These are phyloP conservation scores for Tragelaphus oryx DNA, from an alignment of 2,797 vertebrate species.

Conservation along the genomic window DNA sequence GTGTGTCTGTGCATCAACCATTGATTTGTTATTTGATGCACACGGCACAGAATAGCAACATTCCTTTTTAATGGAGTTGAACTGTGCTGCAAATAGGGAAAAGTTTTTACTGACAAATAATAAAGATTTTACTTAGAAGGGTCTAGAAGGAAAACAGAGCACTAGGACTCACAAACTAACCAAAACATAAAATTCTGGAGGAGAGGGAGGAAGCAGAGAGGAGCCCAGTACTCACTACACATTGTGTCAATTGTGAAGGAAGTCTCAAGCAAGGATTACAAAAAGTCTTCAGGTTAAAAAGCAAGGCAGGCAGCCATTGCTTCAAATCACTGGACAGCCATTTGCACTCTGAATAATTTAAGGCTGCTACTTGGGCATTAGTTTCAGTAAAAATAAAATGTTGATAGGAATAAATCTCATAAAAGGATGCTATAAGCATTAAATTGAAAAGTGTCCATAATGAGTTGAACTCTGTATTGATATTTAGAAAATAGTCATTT, in stretches of 20 bases:
- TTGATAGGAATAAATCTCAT: not conserved
- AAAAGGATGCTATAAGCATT: not conserved
- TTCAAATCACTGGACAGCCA: not conserved
- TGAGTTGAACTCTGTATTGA: not conserved
- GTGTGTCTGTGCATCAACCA: conserved; percentile 10
- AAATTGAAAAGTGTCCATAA: not conserved
- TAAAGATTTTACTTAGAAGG: not conserved
- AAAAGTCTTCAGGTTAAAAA: not conserved
- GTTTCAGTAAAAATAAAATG: not conserved
- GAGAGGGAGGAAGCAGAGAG: not conserved
- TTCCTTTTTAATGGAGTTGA: conserved; percentile 46
- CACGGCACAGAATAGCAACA: conserved; percentile 42
- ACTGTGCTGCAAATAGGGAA: not conserved
- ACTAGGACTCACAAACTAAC: not conserved
- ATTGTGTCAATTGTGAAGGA: not conserved
- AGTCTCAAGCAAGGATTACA: not conserved
- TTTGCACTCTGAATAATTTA: not conserved
- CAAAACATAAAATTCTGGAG: not conserved
- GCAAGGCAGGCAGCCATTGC: not conserved
- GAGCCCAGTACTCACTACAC: not conserved
- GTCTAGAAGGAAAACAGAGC: not conserved
- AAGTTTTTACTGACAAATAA: conserved; percentile 39
- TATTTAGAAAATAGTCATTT: not conserved
- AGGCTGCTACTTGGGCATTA: not conserved
- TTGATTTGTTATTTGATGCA: conserved; percentile 60